Percentiles rank a stretch among this genome's conserved stretches.
These are phyloP conservation scores for Eretmochelys imbricata DNA, from an alignment of 2,113 vertebrate species.

Conservation along the genomic window DNA sequence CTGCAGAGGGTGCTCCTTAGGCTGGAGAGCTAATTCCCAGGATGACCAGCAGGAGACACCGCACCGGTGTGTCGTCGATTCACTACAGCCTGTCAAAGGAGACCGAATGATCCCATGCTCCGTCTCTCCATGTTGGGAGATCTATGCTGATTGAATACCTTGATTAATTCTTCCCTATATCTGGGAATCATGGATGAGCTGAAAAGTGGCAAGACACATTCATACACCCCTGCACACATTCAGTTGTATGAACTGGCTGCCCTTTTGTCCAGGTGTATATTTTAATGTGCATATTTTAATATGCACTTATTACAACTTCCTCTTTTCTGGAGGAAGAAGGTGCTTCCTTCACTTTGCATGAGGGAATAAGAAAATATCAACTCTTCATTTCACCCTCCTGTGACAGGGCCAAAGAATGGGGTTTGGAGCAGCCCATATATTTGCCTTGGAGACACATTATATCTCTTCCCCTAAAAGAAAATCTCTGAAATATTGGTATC, in stretches of 20 bases:
- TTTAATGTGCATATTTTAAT: neutral
- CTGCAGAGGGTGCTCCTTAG: too few species aligned
- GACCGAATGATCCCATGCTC: neutral
- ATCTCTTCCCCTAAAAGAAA: constrained; percentile 3
- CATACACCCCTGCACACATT: neutral
- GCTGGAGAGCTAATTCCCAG: too few species aligned
- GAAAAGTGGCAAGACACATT: neutral
- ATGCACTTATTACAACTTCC: neutral
- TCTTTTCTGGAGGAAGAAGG: neutral
- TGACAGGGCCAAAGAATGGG: neutral
- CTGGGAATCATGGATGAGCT: rapidly evolving
- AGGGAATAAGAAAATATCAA: neutral
- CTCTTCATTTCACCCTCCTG: neutral
- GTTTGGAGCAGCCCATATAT: neutral
- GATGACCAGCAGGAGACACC: too few species aligned
- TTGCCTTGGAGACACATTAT: constrained; percentile 4
- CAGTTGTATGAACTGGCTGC: neutral
- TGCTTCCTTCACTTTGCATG: neutral
- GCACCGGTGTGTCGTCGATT: too few species aligned
- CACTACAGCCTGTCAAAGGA: neutral
- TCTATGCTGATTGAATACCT: rapidly evolving
- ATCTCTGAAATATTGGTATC: constrained; percentile 17
- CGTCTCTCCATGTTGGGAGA: rapidly evolving
- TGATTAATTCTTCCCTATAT: neutral
- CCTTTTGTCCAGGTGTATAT: rapidly evolving